Evolutionary conservation across 2,797 vertebrate genomes (phyloP).

Genomic region (Erethizon dorsatum): DNA sequence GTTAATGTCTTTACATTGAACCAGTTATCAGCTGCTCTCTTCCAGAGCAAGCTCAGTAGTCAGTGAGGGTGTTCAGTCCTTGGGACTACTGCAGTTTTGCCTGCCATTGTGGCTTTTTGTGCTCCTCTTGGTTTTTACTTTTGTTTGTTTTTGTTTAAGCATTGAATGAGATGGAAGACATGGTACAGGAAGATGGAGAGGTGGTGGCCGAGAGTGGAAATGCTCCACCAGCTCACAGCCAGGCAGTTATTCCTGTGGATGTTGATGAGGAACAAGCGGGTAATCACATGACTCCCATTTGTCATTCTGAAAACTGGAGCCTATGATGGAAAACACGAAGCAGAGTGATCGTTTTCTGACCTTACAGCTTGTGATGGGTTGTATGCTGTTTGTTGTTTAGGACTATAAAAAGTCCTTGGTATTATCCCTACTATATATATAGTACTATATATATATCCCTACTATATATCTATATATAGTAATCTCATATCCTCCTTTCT

Average conservation of each 20-base stretch:
- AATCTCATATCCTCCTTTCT: neutral
- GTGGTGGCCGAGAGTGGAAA: conserved; percentile 88
- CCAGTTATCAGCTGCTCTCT: neutral
- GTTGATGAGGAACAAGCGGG: conserved; percentile 98
- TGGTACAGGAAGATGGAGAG: conserved; percentile 92
- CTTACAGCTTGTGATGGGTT: neutral
- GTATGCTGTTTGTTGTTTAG: neutral
- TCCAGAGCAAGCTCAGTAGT: neutral
- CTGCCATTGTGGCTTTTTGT: neutral
- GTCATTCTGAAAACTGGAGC: neutral
- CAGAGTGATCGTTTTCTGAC: neutral
- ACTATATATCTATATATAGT: neutral
- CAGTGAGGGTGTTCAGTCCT: neutral
- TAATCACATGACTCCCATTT: conserved; percentile 80
- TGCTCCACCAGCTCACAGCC: conserved; percentile 88
- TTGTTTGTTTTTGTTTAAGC: conserved; percentile 87
- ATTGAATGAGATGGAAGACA: conserved; percentile 94
- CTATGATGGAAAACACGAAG: neutral
- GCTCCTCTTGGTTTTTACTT: conserved; percentile 58
- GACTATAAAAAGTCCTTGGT: neutral
- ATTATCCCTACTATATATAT: neutral
- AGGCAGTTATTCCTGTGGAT: conserved; percentile 89
- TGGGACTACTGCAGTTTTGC: neutral
- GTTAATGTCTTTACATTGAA: neutral
- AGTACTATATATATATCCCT: neutral